Percentiles rank a stretch among this genome's conserved stretches.
These are phyloP conservation scores for Pachycephus smyrnensis DNA, from an alignment of 2,888 invertebrate genomes.

Conservation along the genomic window DNA sequence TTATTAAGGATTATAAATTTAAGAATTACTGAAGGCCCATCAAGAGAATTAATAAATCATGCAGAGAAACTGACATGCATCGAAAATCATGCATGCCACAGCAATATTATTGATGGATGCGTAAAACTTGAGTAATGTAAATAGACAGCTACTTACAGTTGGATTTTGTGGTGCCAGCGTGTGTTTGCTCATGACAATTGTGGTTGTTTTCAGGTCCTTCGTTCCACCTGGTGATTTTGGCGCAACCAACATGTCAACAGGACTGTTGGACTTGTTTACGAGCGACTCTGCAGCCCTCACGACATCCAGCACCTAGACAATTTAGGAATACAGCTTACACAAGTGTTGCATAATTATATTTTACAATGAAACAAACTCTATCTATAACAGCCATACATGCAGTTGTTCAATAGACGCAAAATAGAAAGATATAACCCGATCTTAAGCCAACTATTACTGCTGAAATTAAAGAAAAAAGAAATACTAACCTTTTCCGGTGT, in stretches of 20 bases:
- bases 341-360: neutral
- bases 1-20: neutral
- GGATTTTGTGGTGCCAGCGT: slow-evolving; percentile 81
- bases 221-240: slow-evolving; percentile 82
- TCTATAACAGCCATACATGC: neutral
- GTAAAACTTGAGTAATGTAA: neutral
- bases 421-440: slow-evolving; percentile 35
- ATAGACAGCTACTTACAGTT: slow-evolving; percentile 68
- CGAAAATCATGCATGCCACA: neutral
- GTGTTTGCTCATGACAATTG: slow-evolving; percentile 94
- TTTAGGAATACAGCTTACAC: neutral
- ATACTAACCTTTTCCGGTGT: slow-evolving; percentile 83
- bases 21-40: neutral
- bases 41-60: neutral
- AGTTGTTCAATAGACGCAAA: neutral
- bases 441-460: neutral
- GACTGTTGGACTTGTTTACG: slow-evolving; percentile 72
- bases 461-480: neutral
- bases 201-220: slow-evolving; percentile 85
- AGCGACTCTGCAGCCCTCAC: slow-evolving; percentile 90
- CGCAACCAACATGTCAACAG: slow-evolving; percentile 71
- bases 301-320: slow-evolving; percentile 82
- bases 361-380: neutral
- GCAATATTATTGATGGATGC: neutral
- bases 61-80: neutral